phyloP scores from a whole-genome alignment of 2,113 vertebrate species.

The Recurvirostra avosetta region DNA sequence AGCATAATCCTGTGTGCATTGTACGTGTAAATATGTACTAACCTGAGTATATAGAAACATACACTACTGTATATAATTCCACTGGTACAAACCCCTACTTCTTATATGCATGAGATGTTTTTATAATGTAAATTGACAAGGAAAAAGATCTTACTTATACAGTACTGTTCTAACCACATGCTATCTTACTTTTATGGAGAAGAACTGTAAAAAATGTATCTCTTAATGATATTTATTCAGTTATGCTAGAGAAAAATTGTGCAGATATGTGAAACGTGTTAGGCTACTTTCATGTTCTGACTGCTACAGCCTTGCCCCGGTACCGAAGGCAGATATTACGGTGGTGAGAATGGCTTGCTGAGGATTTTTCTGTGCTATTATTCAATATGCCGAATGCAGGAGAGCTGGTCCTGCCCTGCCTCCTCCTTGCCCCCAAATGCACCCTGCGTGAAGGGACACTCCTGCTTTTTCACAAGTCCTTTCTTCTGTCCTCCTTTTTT shows the following conservation, averaged over 20 bases:
- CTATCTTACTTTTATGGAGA: conserved; percentile 28
- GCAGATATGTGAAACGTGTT: not conserved
- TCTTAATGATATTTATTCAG: conserved; percentile 20
- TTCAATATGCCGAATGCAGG: not conserved
- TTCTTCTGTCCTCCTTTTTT: not conserved
- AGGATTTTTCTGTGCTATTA: not conserved
- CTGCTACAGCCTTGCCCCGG: not conserved
- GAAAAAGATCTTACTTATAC: conserved; percentile 25
- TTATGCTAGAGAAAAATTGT: not conserved
- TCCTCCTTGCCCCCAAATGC: not conserved
- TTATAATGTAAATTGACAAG: conserved; percentile 61
- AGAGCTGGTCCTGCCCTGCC: not conserved
- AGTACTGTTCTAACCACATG: not conserved
- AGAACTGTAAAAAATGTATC: not conserved
- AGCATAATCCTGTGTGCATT: conserved; percentile 69
- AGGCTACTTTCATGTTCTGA: not conserved
- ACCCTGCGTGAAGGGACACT: not conserved
- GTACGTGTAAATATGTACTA: conserved; percentile 68
- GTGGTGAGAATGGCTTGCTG: not conserved
- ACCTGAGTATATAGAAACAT: conserved; percentile 51
- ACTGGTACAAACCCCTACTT: conserved; percentile 13
- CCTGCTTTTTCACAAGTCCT: not conserved
- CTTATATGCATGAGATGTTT: conserved; percentile 61
- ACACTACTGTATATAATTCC: conserved; percentile 20
- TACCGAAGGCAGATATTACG: not conserved